phyloP scores from a whole-genome alignment of 1,140 invertebrate species.

The Drosophila bocqueti region DNA sequence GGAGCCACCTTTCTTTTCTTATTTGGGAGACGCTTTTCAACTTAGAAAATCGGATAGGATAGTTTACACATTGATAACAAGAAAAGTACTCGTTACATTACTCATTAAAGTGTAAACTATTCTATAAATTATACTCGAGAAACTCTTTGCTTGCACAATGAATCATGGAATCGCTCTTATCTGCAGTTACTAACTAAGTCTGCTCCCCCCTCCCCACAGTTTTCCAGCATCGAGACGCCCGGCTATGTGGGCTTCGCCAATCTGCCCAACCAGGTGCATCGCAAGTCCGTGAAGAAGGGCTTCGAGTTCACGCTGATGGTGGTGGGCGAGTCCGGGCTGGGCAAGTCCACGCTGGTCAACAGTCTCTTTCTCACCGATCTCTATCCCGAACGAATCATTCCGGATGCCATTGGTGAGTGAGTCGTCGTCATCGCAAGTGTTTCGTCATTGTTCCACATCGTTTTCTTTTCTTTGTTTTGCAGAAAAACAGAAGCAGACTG shows the following conservation, averaged over 20 bases:
- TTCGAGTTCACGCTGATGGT: slow-evolving; percentile 99
- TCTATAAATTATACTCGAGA: too few relatives aligned
- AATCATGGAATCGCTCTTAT: too few relatives aligned
- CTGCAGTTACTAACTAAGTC: too few relatives aligned
- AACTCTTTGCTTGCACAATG: too few relatives aligned
- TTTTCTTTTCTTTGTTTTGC: too few relatives aligned
- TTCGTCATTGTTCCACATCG: background rate
- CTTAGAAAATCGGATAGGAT: background rate
- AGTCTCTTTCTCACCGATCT: slow-evolving; percentile 98
- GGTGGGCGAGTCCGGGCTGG: slow-evolving; percentile 97
- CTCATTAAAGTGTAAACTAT: too few relatives aligned
- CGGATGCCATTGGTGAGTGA: slow-evolving; percentile 92
- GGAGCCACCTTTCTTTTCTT: background rate
- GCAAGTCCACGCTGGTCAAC: slow-evolving; percentile 99
- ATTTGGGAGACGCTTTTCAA: too few relatives aligned
- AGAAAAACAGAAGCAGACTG: slow-evolving; percentile 96
- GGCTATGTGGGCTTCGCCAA: slow-evolving; percentile 97
- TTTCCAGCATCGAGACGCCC: slow-evolving; percentile 92
- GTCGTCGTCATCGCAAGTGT: too few relatives aligned
- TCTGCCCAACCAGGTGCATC: slow-evolving; percentile 97
- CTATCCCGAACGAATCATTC: slow-evolving; percentile 94
- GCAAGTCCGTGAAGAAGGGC: slow-evolving; percentile 98
- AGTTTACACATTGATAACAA: background rate
- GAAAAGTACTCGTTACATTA: too few relatives aligned
- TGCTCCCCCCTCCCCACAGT: slow-evolving; percentile 87